phyloP scores from a whole-genome alignment of 1,140 invertebrate species.

The Brachionus calyciflorus region DNA sequence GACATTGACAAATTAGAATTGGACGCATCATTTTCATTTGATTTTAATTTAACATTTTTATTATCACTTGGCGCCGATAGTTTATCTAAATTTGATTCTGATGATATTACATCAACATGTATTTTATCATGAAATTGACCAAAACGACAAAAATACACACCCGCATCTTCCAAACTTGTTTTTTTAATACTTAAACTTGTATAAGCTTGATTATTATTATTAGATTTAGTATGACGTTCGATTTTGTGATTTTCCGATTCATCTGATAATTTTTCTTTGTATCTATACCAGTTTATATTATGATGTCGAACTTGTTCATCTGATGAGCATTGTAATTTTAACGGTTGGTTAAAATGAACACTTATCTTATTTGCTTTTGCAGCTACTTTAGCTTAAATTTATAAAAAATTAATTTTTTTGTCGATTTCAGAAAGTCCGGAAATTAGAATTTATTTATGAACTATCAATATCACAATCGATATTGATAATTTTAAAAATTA shows the following conservation, averaged over 20 bases:
- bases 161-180: slow-evolving; percentile 14
- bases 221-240: neutral
- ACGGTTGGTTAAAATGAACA: neutral
- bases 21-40: slow-evolving; percentile 3
- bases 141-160: slow-evolving; percentile 22
- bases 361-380: neutral
- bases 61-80: too few species aligned
- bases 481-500: too few species aligned
- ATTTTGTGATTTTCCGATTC: neutral
- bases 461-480: too few species aligned
- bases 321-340: slow-evolving; percentile 32
- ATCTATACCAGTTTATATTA: slow-evolving; percentile 25
- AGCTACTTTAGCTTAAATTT: slow-evolving; percentile 17
- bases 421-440: neutral
- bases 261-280: neutral
- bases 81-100: too few species aligned
- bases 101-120: slow-evolving; percentile 13
- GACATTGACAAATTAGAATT: slow-evolving; percentile 12
- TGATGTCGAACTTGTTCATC: slow-evolving; percentile 4
- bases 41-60: neutral
- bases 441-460: neutral
- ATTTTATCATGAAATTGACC: slow-evolving; percentile 36
- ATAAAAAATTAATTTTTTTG: neutral
- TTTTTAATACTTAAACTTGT: neutral
- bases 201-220: slow-evolving; percentile 7